Evolutionary conservation across 30 jellyfish, hydroid and myxozoan genomes (phyloP).

Genomic region (Hydractinia symbiolongicarpus): DNA sequence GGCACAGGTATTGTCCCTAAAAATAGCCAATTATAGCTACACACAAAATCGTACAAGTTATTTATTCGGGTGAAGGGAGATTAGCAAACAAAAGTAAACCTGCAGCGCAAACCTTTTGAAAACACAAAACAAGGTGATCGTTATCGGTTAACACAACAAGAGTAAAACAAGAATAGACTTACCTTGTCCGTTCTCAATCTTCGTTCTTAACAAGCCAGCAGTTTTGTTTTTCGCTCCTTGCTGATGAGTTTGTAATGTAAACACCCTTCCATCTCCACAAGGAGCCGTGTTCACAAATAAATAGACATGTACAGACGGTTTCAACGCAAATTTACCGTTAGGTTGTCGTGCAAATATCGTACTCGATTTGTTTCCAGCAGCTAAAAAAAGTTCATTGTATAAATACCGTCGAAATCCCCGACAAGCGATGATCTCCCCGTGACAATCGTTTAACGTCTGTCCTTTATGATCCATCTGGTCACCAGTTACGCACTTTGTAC

Average conservation of each 20-base stretch:
- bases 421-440: conserved; percentile 90
- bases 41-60: no score
- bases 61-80: no score
- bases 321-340: conserved; percentile 37
- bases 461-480: conserved; percentile 58
- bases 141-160: neutral
- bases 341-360: conserved; percentile 44
- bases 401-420: conserved; percentile 80
- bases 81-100: neutral
- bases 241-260: conserved; percentile 36
- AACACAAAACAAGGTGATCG: neutral
- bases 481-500: conserved; percentile 88
- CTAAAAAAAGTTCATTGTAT: conserved; percentile 49
- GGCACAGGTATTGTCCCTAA: conserved; percentile 91
- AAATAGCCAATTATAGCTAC: neutral
- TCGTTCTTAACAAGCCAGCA: conserved; percentile 80
- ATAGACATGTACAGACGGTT: conserved; percentile 42
- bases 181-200: conserved; percentile 96
- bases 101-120: neutral
- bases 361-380: conserved; percentile 39
- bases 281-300: conserved; percentile 92
- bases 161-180: neutral
- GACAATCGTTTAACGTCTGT: conserved; percentile 74
- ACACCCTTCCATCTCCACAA: conserved; percentile 97
- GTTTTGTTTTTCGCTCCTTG: conserved; percentile 63